Evolutionary conservation across 1,140 invertebrate species (phyloP).

Genomic region (Dreissena polymorpha): DNA sequence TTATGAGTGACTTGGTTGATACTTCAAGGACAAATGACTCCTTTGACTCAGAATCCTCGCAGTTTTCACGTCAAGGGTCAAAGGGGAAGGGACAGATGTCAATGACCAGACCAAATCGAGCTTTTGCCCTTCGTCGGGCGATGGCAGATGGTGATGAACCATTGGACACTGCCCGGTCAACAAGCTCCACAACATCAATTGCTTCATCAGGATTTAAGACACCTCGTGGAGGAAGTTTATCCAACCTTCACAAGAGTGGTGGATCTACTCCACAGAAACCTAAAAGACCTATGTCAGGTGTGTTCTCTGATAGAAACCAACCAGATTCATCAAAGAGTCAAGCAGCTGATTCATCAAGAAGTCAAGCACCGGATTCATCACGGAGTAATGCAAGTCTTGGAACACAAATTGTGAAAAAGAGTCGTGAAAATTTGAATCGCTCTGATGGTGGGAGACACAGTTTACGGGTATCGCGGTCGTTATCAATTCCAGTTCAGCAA

Average conservation of each 20-base stretch:
- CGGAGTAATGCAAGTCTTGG: slow-evolving; percentile 74
- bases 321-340: slow-evolving; percentile 35
- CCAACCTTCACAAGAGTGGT: slow-evolving; percentile 43
- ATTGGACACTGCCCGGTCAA: slow-evolving; percentile 59
- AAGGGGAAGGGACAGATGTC: slow-evolving; percentile 73
- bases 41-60: slow-evolving; percentile 10
- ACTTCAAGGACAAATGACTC: slow-evolving; percentile 51
- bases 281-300: slow-evolving; percentile 46
- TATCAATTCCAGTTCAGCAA: slow-evolving; percentile 50
- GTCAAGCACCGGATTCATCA: slow-evolving; percentile 58
- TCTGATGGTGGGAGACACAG: slow-evolving; percentile 86
- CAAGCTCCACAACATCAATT: slow-evolving; percentile 41
- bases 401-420: slow-evolving; percentile 71
- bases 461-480: slow-evolving; percentile 79
- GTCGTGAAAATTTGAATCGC: slow-evolving; percentile 72
- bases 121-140: slow-evolving; percentile 80
- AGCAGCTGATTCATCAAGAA: slow-evolving; percentile 50
- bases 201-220: slow-evolving; percentile 46
- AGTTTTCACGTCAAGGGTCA: slow-evolving; percentile 66
- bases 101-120: slow-evolving; percentile 79
- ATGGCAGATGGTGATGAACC: slow-evolving; percentile 69
- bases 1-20: slow-evolving; percentile 63
- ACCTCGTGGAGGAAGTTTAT: slow-evolving; percentile 36
- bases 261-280: slow-evolving; percentile 44
- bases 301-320: slow-evolving; percentile 24